These are phyloP conservation scores for Tridacna crocea DNA, from an alignment of 2,888 invertebrate genomes.

Conservation along the genomic window DNA sequence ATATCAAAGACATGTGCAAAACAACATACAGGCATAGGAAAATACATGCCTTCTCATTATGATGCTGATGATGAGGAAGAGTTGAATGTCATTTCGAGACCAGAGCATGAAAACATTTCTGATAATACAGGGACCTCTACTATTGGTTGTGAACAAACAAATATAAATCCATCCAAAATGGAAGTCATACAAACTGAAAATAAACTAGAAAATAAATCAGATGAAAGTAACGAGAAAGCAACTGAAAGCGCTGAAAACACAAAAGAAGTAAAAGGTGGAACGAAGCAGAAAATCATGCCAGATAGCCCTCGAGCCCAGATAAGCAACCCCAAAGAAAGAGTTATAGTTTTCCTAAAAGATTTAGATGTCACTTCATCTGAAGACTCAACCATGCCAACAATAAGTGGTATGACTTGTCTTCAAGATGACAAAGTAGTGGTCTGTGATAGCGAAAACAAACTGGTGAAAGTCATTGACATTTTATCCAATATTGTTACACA, in stretches of 20 bases:
- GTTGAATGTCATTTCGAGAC: neutral
- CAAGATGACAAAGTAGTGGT: slow-evolving; percentile 8
- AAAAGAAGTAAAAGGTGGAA: neutral
- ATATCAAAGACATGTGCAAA: neutral
- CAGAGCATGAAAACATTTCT: neutral
- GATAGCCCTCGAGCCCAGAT: neutral
- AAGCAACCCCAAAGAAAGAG: slow-evolving; percentile 17
- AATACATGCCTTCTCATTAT: slow-evolving; percentile 7
- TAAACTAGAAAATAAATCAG: neutral
- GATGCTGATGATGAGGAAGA: slow-evolving; percentile 9
- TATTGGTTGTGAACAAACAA: too few relatives aligned
- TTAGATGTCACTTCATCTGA: slow-evolving; percentile 8
- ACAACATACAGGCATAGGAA: neutral
- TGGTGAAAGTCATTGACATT: slow-evolving; percentile 1
- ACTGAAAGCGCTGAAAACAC: neutral
- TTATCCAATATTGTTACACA: slow-evolving; percentile 20
- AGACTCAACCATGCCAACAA: slow-evolving; percentile 3
- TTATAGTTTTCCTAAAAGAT: slow-evolving; percentile 15
- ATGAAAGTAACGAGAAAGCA: neutral
- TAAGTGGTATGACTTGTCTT: slow-evolving; percentile 11
- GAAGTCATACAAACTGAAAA: neutral
- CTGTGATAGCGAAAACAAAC: slow-evolving; percentile 21
- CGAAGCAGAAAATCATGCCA: neutral
- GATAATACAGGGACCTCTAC: neutral
- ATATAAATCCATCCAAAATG: too few relatives aligned